Conservation (phyloP, 2,888 invertebrate species). For the Galerucella nymphaeae region DNA sequence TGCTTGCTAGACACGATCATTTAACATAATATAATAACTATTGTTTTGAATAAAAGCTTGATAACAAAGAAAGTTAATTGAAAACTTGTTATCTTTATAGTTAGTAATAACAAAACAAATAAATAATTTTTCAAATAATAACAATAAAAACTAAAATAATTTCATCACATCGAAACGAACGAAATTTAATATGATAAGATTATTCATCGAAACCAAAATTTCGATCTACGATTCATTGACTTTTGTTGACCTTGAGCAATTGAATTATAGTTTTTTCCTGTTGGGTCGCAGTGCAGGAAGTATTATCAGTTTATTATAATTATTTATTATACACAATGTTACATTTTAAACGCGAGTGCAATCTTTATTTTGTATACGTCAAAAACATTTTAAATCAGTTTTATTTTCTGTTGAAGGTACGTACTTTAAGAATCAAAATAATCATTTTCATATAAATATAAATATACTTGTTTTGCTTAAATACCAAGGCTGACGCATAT, state of each 20-base stretch:
- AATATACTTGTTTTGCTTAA: no score
- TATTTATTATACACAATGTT: no score
- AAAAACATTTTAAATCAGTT: no score
- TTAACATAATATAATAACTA: neutral
- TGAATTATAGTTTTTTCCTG: neutral
- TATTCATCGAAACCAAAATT: neutral
- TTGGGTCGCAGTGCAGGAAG: neutral
- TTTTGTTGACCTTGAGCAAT: neutral
- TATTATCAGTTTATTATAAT: neutral
- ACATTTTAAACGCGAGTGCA: no score
- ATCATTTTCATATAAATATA: no score
- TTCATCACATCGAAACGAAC: no score
- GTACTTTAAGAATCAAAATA: no score
- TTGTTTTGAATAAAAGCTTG: neutral
- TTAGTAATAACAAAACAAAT: no score
- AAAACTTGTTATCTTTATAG: neutral
- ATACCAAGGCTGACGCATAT: no score
- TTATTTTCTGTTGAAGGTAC: no score
- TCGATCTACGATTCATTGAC: neutral
- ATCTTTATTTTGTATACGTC: no score
- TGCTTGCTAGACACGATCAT: neutral
- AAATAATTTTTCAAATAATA: no score
- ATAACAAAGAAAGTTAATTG: neutral
- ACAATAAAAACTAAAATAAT: neutral
- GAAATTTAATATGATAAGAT: neutral